Base-by-base conservation (phyloP, 2,797 vertebrate genomes). In the Gallinago nigripennis region DNA sequence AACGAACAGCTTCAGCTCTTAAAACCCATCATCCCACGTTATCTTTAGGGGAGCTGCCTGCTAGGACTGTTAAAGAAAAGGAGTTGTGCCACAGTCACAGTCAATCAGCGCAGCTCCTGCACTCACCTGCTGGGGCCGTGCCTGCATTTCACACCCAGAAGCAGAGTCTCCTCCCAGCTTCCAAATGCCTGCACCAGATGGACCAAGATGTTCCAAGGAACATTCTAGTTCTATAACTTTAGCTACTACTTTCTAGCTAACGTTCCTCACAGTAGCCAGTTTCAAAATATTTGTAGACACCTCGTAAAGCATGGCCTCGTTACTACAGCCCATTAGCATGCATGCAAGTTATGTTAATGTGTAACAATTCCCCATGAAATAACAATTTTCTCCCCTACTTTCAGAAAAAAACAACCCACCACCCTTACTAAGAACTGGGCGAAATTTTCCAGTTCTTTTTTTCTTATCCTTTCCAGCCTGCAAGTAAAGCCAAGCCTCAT, bases 341-440 rank as follows among this genome's bases (percentile, higher is more conserved):
- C 91, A 9, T 82, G 48, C 69, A 30, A 90, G 85, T 33, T 19
- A 91, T 94, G 94, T 95, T 94, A 95, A 96, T 82, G 92, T 88
- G 94, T 46, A 88, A 92, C 82, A 94, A 92, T 54, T 46, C 56
- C 68, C 95, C 94, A 43, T 96, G 92, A 97, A 95, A 94, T 85
- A 87, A 37, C 2, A 2, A 95, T 97, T 96, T 96, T 94, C 88
- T 82, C 89, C 86, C 66, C 48, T 16, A 33, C 43, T 88, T 57
- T 12, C 71, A 85, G 18, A 35, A 45, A 16, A 48, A 20, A 35
- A 43, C 7, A 35, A 43, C 7, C 24, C 68, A 46, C 45, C 64
- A 27, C 23, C 58, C 85, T 86, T 30, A 75, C 63, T 63, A 66
- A 6, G 48, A 90, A 60, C 27, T 12, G 54, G 64, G 46, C 24